Conservation (phyloP, 2,888 invertebrate species). For the Theretra japonica region DNA sequence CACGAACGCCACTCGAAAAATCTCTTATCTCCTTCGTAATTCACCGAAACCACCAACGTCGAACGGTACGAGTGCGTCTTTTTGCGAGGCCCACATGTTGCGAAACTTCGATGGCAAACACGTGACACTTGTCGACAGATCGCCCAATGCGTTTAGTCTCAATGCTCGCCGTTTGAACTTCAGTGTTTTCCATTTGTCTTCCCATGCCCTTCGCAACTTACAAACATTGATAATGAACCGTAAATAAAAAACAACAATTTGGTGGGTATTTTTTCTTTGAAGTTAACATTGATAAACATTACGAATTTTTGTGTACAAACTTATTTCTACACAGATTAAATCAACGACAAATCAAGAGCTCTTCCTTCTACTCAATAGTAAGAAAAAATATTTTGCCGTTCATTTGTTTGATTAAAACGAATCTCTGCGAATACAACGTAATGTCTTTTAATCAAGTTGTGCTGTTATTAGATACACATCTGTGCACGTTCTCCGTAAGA, state of each 20-base stretch:
- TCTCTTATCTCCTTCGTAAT: conserved; percentile 34
- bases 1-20: conserved; percentile 25
- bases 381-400: not conserved
- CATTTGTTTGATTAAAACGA: not conserved
- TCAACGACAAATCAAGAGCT: not conserved
- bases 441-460: conserved; percentile 16
- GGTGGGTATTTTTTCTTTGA: conserved; percentile 13
- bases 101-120: conserved; percentile 42
- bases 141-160: conserved; percentile 41
- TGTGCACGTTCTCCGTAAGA: conserved; percentile 2
- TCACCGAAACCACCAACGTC: conserved; percentile 35
- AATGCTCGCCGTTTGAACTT: conserved; percentile 31
- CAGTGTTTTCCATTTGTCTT: conserved; percentile 33
- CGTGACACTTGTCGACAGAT: conserved; percentile 56
- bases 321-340: not conserved
- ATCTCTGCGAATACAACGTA: not conserved
- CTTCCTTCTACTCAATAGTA: not conserved
- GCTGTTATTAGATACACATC: conserved; percentile 13
- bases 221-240: conserved; percentile 18
- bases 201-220: conserved; percentile 13
- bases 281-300: not conserved
- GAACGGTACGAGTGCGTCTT: conserved; percentile 34
- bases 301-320: not conserved
- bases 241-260: conserved; percentile 1
- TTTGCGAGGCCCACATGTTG: conserved; percentile 35